Conservation (phyloP, 2,113 vertebrate genomes). For the Lagopus muta region DNA sequence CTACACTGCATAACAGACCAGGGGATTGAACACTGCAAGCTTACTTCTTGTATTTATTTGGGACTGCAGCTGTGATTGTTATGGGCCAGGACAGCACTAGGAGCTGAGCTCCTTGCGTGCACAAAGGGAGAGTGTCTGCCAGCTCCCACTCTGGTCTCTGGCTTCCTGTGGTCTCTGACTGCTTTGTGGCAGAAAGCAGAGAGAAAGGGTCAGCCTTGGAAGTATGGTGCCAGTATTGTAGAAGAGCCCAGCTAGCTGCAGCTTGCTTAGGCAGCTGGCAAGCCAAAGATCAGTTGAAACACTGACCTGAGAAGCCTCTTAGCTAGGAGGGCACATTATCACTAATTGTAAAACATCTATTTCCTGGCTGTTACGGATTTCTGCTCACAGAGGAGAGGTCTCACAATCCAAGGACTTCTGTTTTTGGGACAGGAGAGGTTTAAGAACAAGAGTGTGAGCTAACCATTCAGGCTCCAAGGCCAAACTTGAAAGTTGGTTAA, state of each 20-base stretch:
- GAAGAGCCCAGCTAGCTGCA: background rate
- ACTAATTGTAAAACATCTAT: too few species aligned
- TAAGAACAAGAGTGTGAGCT: background rate
- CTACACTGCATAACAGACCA: background rate
- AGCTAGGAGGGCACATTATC: background rate
- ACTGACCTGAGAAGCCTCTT: background rate
- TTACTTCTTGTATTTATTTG: background rate
- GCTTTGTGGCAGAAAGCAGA: background rate
- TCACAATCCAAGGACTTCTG: background rate
- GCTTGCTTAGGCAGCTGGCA: accelerated
- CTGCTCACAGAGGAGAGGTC: background rate
- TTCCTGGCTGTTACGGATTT: background rate
- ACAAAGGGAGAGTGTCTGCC: background rate
- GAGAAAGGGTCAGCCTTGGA: background rate
- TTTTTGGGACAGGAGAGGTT: background rate
- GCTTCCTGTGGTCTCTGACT: background rate
- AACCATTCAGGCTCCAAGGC: background rate
- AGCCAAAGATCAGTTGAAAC: background rate
- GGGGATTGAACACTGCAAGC: background rate
- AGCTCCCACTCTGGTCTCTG: background rate
- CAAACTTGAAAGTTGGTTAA: background rate
- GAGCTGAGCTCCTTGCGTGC: background rate
- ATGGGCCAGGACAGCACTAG: background rate
- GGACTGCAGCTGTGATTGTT: background rate
- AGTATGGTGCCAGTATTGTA: background rate